Evolutionary conservation across 2,888 invertebrate species (phyloP), one percentile per base, ranked within the genome.

Genomic region (Lithophane leautieri): DNA sequence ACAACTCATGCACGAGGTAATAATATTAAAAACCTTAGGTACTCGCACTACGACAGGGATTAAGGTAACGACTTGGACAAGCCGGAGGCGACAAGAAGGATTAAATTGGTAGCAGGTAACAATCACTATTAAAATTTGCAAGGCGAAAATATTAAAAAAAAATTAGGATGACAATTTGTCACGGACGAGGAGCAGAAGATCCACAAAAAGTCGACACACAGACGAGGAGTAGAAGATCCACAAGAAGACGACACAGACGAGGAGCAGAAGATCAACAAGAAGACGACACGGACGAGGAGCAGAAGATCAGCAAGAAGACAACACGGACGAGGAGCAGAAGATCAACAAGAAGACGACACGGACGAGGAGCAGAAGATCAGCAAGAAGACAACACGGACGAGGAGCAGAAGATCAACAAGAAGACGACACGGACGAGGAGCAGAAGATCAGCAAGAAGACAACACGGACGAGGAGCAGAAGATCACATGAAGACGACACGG

Each of bases 251-350:
- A 80, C 80, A 52, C 77, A 14, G 80, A 80, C 77, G 77, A 80
- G 77, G 80, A 1, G 77, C 34, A 9, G 50, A 79, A 77, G 50
- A 79, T 1, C 47, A 25, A 14, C 47, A 34, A 34, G 56, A 79
- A 79, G 47, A 79, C 81, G 1, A 73, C 77, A 65, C 81, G 25
- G 81, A 63, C 81, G 80, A 80, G 81, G 63, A 8, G 73, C 34
- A 1, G 44, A 65, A 63, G 22, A 65, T 1, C 56, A 58, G 1
- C 25, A 22, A 14, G 56, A 77, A 77, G 77, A 65, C 80, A 11
- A 80, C 52, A 65, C 81, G 14, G 81, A 78, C 73, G 62, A 80
- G 77, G 56, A 11, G 77, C 42, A 2, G 34, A 72, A 63, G 28
- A 52, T 14, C 14, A 47, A 4, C 61, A 34, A 22, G 56, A 72